Evolutionary conservation across 2,113 vertebrate species (phyloP).

Genomic region (Herpailurus yagouaroundi): DNA sequence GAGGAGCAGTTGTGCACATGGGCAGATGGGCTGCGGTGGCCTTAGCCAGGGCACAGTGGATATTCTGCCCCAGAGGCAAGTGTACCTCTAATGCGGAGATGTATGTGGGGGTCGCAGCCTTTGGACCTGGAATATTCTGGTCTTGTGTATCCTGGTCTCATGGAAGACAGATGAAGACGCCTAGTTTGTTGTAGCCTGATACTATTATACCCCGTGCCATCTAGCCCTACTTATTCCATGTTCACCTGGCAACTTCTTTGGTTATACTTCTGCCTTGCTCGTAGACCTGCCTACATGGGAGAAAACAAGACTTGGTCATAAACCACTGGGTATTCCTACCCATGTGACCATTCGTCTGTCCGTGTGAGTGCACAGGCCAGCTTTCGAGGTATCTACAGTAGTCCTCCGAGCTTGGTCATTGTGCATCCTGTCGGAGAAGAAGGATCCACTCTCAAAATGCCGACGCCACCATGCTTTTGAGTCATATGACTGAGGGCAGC

Average conservation of each 20-base stretch:
- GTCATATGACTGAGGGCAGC: rapidly evolving
- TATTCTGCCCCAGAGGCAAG: background rate
- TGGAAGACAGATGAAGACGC: background rate
- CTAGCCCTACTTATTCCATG: background rate
- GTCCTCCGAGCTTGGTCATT: background rate
- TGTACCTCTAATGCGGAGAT: background rate
- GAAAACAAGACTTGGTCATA: background rate
- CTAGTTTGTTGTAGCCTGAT: background rate
- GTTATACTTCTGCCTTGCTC: background rate
- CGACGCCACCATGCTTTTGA: background rate
- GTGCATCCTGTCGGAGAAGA: background rate
- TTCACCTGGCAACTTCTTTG: background rate
- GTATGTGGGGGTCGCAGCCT: rapidly evolving
- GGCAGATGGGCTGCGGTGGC: background rate
- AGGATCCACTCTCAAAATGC: background rate
- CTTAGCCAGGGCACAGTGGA: background rate
- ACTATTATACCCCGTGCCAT: background rate
- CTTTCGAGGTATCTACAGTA: background rate
- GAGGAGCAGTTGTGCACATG: background rate
- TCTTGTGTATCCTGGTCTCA: background rate
- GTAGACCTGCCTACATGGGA: background rate
- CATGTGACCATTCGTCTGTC: background rate
- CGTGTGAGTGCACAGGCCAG: background rate
- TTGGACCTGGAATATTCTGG: background rate
- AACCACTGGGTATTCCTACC: background rate